Evolutionary conservation across 2,888 invertebrate species (phyloP).

Genomic region (Flexamia atlantica): DNA sequence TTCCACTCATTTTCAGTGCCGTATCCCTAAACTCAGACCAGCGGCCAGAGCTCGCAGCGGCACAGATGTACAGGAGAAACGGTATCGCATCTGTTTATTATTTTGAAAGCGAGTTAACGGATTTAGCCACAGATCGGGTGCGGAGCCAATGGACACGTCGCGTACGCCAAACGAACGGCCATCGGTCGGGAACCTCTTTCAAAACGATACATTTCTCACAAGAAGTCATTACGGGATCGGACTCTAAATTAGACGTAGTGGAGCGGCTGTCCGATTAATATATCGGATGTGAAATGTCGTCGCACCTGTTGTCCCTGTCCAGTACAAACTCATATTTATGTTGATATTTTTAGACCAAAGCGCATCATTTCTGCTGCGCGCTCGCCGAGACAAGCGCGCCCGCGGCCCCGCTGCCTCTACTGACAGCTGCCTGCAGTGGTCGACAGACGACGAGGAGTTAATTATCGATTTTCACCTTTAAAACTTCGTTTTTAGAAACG

Average conservation of each 20-base stretch:
- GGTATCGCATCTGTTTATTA: conserved; percentile 50
- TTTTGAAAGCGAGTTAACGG: conserved; percentile 59
- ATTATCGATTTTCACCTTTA: too few species aligned
- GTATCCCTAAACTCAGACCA: too few species aligned
- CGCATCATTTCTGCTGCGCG: conserved; percentile 51
- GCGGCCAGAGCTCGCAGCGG: neutral
- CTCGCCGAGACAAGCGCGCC: neutral
- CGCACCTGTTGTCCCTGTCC: conserved; percentile 60
- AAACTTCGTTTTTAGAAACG: too few species aligned
- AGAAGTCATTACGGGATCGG: conserved; percentile 51
- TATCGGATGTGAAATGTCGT: conserved; percentile 53
- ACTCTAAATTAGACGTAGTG: conserved; percentile 57
- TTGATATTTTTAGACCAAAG: conserved; percentile 59
- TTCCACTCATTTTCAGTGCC: too few species aligned
- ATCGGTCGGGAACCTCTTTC: conserved; percentile 53
- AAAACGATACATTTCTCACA: conserved; percentile 58
- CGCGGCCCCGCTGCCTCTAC: neutral
- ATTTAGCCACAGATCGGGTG: conserved; percentile 50
- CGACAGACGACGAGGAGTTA: too few species aligned
- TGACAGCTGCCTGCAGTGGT: neutral
- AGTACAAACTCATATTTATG: conserved; percentile 57
- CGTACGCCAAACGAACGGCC: conserved; percentile 55
- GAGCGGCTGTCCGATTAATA: conserved; percentile 56
- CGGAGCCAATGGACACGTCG: conserved; percentile 49
- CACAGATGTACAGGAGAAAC: conserved; percentile 1